Percentiles rank a stretch among this genome's conserved stretches.
Conservation (phyloP, 2,797 vertebrate genomes). For the Ctenochaetus hawaiiensis region DNA sequence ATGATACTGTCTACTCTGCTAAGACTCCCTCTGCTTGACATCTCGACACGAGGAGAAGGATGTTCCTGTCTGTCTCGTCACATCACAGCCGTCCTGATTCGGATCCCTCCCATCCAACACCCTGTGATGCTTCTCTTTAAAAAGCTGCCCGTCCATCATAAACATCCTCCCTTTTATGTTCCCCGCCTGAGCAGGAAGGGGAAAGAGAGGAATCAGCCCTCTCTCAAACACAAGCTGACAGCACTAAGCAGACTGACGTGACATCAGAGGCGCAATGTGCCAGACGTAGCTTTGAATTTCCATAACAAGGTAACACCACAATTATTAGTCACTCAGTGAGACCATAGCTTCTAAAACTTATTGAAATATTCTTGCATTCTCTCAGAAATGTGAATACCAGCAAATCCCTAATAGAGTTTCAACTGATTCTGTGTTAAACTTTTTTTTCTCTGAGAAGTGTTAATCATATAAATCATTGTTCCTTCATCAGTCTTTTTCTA, state of each 20-base stretch:
- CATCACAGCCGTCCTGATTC: slow-evolving; percentile 81
- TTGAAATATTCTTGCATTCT: slow-evolving; percentile 50
- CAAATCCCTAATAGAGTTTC: slow-evolving; percentile 28
- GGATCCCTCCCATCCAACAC: slow-evolving; percentile 81
- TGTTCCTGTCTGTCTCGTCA: slow-evolving; percentile 87
- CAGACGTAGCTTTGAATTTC: slow-evolving; percentile 77
- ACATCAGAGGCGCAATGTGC: slow-evolving; percentile 77
- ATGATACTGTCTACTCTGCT: slow-evolving; percentile 82
- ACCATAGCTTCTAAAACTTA: slow-evolving; percentile 54
- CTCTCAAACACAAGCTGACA: slow-evolving; percentile 81
- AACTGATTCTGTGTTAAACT: slow-evolving; percentile 43
- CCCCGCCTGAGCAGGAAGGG: slow-evolving; percentile 75
- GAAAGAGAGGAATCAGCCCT: slow-evolving; percentile 78
- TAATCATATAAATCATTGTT: slow-evolving; percentile 72
- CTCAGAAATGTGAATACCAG: slow-evolving; percentile 4
- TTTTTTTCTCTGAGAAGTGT: slow-evolving; percentile 52
- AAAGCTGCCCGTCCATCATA: slow-evolving; percentile 85
- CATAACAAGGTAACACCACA: slow-evolving; percentile 76
- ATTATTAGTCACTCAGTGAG: slow-evolving; percentile 77
- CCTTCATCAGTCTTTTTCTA: slow-evolving; percentile 75
- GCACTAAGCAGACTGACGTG: slow-evolving; percentile 77
- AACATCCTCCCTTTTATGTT: slow-evolving; percentile 83
- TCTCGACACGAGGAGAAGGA: slow-evolving; percentile 81
- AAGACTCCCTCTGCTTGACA: slow-evolving; percentile 80
- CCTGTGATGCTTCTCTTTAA: slow-evolving; percentile 83